A percentile compares a stretch with the other conserved stretches of the same genome.
Evolutionary conservation across 1,140 invertebrate species (phyloP).

Genomic region (Asbolus verrucosus): DNA sequence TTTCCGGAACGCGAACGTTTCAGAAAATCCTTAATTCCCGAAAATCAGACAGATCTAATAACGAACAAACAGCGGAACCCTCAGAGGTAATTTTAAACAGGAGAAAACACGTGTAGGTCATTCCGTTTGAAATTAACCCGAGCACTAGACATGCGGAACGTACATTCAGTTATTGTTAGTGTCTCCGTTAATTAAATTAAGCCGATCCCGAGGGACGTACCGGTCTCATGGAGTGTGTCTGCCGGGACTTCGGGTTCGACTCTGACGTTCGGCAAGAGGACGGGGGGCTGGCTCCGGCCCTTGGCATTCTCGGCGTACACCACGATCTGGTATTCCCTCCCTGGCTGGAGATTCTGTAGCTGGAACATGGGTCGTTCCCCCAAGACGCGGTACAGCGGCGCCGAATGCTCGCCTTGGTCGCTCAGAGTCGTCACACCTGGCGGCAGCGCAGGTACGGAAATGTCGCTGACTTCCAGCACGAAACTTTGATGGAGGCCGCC

Average conservation of each 20-base stretch:
- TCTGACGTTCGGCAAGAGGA: conserved; percentile 71
- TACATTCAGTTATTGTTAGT: conserved; percentile 56
- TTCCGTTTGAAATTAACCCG: conserved; percentile 47
- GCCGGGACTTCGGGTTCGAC: conserved; percentile 64
- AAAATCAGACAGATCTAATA: conserved; percentile 15
- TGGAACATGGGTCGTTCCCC: conserved; percentile 74
- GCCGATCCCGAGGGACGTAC: conserved; percentile 54
- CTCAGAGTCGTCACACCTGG: conserved; percentile 71
- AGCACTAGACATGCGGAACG: conserved; percentile 52
- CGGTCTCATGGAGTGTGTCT: conserved; percentile 58
- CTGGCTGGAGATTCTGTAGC: conserved; percentile 75
- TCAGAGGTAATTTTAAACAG: conserved; percentile 37
- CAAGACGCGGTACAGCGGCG: conserved; percentile 71
- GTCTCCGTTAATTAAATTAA: conserved; percentile 59
- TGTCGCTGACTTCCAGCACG: conserved; percentile 82
- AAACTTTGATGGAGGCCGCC: conserved; percentile 87
- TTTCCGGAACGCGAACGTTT: too few species aligned
- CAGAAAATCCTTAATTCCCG: background rate
- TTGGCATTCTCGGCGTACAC: conserved; percentile 79
- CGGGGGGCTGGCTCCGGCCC: conserved; percentile 75
- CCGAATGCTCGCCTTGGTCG: conserved; percentile 67
- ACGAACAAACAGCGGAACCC: conserved; percentile 5
- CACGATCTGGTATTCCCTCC: conserved; percentile 74
- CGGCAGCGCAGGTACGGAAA: conserved; percentile 66
- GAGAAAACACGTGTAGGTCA: conserved; percentile 47